phyloP scores from a whole-genome alignment of 2,888 invertebrate species.

The Pegoplata infirma region DNA sequence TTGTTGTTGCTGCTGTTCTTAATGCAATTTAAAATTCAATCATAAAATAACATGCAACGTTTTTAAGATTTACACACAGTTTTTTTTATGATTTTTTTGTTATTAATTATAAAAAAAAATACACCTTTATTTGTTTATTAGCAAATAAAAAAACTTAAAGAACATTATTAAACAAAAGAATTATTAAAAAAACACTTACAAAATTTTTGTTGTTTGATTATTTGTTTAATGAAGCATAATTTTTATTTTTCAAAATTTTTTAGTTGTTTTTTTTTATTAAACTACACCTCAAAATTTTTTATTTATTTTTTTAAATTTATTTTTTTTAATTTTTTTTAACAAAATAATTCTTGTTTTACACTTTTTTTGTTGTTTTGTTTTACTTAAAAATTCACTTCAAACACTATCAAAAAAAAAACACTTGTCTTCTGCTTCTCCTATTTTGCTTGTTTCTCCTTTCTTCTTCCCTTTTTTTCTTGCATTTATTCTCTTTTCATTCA shows the following conservation, averaged over 20 bases:
- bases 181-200: not conserved
- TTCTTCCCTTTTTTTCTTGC: not conserved
- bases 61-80: not conserved
- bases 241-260: not conserved
- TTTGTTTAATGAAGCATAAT: not conserved
- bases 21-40: not conserved
- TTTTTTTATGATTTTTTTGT: not conserved
- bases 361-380: not conserved
- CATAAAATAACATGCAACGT: not conserved
- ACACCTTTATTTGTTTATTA: not conserved
- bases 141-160: not conserved
- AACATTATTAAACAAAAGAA: not conserved
- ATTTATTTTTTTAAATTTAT: not conserved
- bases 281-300: not conserved
- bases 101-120: too few species aligned
- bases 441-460: not conserved
- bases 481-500: not conserved
- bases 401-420: too few species aligned
- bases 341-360: not conserved
- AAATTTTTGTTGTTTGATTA: not conserved
- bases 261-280: not conserved
- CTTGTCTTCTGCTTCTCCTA: not conserved
- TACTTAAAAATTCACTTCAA: not conserved
- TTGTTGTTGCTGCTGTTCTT: constrained; percentile 31
- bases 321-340: not conserved